These are phyloP conservation scores for Eretmocerus hayati DNA, from an alignment of 2,888 invertebrate genomes.

Conservation along the genomic window DNA sequence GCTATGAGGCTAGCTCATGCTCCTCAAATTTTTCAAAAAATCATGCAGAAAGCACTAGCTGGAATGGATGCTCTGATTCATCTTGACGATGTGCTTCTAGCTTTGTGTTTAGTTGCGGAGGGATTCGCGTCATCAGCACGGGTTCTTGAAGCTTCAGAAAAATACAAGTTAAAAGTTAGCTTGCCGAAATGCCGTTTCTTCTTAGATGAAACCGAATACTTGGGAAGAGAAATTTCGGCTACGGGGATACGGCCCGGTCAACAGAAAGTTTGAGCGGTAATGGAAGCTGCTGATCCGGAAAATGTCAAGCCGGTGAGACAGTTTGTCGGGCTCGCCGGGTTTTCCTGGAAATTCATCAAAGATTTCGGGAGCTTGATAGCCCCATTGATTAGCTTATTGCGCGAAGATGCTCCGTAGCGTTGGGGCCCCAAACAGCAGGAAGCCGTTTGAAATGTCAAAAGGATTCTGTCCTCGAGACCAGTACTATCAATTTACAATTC, in stretches of 20 bases:
- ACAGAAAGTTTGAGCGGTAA: slow-evolving; percentile 24
- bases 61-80: too few relatives aligned
- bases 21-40: slow-evolving; percentile 26
- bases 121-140: background rate
- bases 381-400: slow-evolving; percentile 1
- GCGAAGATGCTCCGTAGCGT: background rate
- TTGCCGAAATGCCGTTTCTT: slow-evolving; percentile 30
- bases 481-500: slow-evolving; percentile 25
- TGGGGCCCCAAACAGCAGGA: background rate
- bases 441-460: too few relatives aligned
- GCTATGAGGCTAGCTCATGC: slow-evolving; percentile 35
- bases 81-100: background rate
- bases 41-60: background rate
- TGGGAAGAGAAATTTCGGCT: slow-evolving; percentile 27
- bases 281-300: slow-evolving; percentile 7
- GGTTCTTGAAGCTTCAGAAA: slow-evolving; percentile 22
- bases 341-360: slow-evolving; percentile 13
- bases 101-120: background rate
- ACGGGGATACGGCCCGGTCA: slow-evolving; percentile 16
- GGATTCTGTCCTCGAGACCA: too few relatives aligned
- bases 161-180: slow-evolving; percentile 30
- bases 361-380: background rate
- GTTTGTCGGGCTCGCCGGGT: slow-evolving; percentile 12
- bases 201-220: slow-evolving; percentile 25
- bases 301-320: slow-evolving; percentile 6